Conservation (phyloP, 2,888 invertebrate species). For the Eumerus sabulonum region DNA sequence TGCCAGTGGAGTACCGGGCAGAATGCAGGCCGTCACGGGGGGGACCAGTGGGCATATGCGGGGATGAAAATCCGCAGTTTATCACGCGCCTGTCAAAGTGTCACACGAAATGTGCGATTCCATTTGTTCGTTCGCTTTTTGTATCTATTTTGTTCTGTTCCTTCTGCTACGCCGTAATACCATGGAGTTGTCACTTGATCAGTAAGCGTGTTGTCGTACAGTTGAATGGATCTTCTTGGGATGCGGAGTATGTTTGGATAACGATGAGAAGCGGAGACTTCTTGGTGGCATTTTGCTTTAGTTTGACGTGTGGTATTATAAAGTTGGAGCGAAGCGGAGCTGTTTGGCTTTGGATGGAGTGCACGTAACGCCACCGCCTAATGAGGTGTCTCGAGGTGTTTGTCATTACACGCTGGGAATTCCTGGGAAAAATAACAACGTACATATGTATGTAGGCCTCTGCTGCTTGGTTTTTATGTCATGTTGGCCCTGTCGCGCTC, state of each 20-base stretch:
- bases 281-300: constrained; percentile 65
- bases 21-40: not conserved
- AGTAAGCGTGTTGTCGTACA: constrained; percentile 32
- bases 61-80: constrained; percentile 72
- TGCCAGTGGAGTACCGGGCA: constrained; percentile 16
- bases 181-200: constrained; percentile 61
- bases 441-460: no score
- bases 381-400: constrained; percentile 64
- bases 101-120: constrained; percentile 71
- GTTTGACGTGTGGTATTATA: constrained; percentile 39
- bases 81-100: constrained; percentile 77
- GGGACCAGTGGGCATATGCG: not conserved
- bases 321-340: constrained; percentile 7
- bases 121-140: constrained; percentile 65
- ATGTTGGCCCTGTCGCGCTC: no score
- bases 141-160: constrained; percentile 7
- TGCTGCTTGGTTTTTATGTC: no score
- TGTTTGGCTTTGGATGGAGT: constrained; percentile 55
- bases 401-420: constrained; percentile 58
- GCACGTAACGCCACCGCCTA: constrained; percentile 68
- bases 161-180: not conserved
- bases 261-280: constrained; percentile 48
- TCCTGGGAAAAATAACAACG: constrained; percentile 15
- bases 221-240: constrained; percentile 40
- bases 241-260: constrained; percentile 6